Base-by-base conservation (phyloP, 2,113 vertebrate genomes). In the Chinchilla lanigera region DNA sequence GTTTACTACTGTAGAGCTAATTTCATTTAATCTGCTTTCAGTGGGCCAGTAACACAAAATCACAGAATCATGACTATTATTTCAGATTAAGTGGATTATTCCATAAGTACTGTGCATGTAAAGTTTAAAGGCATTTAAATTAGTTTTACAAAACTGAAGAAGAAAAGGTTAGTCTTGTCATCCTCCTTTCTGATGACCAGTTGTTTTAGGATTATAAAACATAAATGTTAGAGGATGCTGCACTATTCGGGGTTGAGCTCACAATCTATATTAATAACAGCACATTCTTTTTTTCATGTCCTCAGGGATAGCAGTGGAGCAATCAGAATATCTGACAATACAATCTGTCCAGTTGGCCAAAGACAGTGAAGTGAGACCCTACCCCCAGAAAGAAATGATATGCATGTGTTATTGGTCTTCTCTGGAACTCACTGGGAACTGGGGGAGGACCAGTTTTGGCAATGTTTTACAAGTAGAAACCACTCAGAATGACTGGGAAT, bases 21-120 rank as follows among this genome's bases (percentile, higher is more conserved):
- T 97, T 95, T 88, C 47, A 90, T 89, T 95, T 94, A 94, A 82
- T 94, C 20, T 60, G 38, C 33, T 38, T 95, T 95, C 17, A 94
- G 33, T 65, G 96, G 88, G 28, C 71, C 77, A 93, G 81, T 92
- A 82, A 89, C 50, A 95, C 19, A 33, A 44, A 80, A 89, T 56
- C 60, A 78, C 13, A 80, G 60, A 90, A 78, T 50, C 20, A 86
- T 17, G 14, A 60, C 28, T 86, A 28, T 81, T 90, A 92, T 96
- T 47, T 12, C 16, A 95, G 52, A 88, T 93, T 71, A 96, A 92
- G 92, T 94, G 47, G 58, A 67, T 96, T 92, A 97, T 17, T 88
- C 47, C 9, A 96, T 94, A 86, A 67, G 19, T 38, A 69, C 67
- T 69, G 19, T 69, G 28, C 44, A 35, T 71, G 85, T 50, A 44